A percentile compares a stretch with the other conserved stretches of the same genome.
Conservation (phyloP, 2,888 invertebrate genomes). For the Leptopterna dolabrata region DNA sequence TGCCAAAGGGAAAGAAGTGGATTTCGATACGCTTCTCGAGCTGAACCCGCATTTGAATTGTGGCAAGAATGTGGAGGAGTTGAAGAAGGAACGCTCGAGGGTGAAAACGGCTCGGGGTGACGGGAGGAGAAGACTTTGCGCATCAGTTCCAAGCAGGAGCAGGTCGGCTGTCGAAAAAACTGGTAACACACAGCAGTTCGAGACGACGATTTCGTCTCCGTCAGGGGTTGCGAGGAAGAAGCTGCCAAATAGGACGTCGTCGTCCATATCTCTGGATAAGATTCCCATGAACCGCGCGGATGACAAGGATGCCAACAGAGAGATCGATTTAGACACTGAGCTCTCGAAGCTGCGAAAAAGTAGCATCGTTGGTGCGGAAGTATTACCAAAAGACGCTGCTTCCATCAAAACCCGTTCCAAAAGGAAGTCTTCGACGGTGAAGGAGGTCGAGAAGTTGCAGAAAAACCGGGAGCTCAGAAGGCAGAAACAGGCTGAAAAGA, state of each 20-base stretch:
- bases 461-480: conserved; percentile 69
- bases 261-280: conserved; percentile 24
- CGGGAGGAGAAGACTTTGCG: not conserved
- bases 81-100: not conserved
- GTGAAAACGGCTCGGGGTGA: not conserved
- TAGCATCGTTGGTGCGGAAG: not conserved
- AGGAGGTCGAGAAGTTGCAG: conserved; percentile 70
- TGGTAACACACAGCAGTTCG: not conserved
- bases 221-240: not conserved
- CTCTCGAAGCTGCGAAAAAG: not conserved
- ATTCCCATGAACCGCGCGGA: not conserved
- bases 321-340: not conserved
- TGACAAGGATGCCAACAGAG: not conserved
- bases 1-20: conserved; percentile 49
- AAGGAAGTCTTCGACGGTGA: conserved; percentile 72
- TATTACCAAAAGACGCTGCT: not conserved
- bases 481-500: conserved; percentile 71
- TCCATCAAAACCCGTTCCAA: not conserved
- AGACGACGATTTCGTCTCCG: not conserved
- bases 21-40: conserved; percentile 38
- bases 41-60: conserved; percentile 38
- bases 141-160: conserved; percentile 14
- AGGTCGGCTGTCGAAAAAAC: conserved; percentile 12
- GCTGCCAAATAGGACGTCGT: not conserved
- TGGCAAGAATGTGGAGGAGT: not conserved